These are phyloP conservation scores for Pterocles orientalis DNA, from an alignment of 2,113 vertebrate genomes.

Conservation along the genomic window DNA sequence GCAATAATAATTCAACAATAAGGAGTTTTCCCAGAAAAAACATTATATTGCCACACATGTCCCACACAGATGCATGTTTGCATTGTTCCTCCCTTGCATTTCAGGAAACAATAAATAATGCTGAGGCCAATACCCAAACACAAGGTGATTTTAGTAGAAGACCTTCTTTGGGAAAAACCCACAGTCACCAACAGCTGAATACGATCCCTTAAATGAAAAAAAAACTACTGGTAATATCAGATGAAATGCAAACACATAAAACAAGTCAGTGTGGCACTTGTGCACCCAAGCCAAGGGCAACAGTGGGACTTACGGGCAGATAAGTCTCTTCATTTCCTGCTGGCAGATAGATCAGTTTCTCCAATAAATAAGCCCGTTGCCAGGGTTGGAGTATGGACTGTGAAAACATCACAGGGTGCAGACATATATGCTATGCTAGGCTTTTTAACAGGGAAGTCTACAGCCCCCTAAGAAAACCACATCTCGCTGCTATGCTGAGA, in stretches of 20 bases:
- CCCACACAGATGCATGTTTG: neutral
- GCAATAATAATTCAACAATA: neutral
- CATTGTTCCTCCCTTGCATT: neutral
- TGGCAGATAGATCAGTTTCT: neutral
- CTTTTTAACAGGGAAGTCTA: neutral
- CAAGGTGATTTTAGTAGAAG: neutral
- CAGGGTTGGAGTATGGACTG: neutral
- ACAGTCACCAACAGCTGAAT: neutral
- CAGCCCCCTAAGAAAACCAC: neutral
- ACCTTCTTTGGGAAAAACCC: neutral
- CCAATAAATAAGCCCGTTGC: neutral
- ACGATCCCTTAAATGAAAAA: neutral
- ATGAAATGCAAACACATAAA: neutral
- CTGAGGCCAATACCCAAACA: neutral
- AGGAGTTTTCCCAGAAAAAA: neutral
- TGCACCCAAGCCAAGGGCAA: neutral
- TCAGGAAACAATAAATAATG: neutral
- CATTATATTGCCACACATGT: neutral
- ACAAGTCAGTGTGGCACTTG: neutral
- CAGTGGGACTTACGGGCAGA: neutral
- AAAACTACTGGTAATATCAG: neutral
- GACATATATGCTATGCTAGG: neutral
- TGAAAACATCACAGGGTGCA: neutral
- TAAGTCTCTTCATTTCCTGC: neutral
- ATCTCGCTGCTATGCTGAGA: neutral